Base-by-base conservation (phyloP, 1,140 invertebrate species). In the Drosophila azteca region DNA sequence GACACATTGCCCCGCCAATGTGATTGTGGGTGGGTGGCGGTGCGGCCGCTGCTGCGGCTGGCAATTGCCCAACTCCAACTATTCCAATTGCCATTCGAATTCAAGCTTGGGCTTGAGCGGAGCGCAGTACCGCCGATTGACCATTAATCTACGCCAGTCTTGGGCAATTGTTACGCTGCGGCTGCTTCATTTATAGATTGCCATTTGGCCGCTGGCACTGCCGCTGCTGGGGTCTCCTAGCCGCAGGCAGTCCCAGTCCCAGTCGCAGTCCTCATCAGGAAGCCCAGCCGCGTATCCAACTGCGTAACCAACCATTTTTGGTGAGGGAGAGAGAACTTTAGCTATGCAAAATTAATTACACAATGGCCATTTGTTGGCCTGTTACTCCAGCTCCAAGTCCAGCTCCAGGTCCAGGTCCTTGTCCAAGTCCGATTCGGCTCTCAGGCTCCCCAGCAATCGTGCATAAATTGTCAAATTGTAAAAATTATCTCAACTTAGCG, bases 381-480 rank as follows among this genome's bases (percentile, higher is more conserved):
- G 44, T 26, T 58, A n/a, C 17, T 17, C 22, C 61, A 22, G 51
- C 53, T 46, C 52, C 48, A 58, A 41, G 59, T 24, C 24, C 24
- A 24, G 7, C 29, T 26, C 26, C 31, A 5, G 5, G 24, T 26
- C 24, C 61, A 31, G 49, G 57, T 46, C 52, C 48, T 58, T 45
- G 63, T 26, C 3, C 3, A 5, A 13, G 45, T 26, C 26, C 31
- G 11, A 55, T 39, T 46, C 35, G 29, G 61, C 77, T 57, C 66
- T 46, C 82, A 55, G 64, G 50, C 55, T 53, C 54, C 43, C 20
- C 73, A 68, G 61, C 77, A 80, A 87, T 85, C 82, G 82, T 85
- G 82, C 82, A 88, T 88, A 88, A 85, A 85, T 85, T 85, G 78
- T 85, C 82, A 85, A 85, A 85, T 85, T 88, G 82, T 88, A 87